Evolutionary conservation across 2,888 invertebrate species (phyloP).

Genomic region (Thera britannica): DNA sequence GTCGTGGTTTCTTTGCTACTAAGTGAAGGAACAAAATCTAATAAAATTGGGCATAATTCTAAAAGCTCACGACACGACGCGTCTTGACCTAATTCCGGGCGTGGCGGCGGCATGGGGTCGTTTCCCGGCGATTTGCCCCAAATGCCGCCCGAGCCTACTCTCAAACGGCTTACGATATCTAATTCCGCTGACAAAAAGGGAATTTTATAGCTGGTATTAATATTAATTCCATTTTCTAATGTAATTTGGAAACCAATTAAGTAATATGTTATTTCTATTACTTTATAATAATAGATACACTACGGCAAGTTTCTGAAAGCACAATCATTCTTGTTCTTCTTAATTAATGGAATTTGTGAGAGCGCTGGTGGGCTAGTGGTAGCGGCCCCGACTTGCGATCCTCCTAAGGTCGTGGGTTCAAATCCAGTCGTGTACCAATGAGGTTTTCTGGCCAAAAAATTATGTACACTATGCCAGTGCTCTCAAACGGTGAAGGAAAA

Average conservation of each 20-base stretch:
- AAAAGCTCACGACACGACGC: slow-evolving; percentile 56
- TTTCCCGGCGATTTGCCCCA: slow-evolving; percentile 68
- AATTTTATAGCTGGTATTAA: slow-evolving; percentile 48
- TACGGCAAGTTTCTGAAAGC: too few species aligned
- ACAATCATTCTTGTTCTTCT: too few species aligned
- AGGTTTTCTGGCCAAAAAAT: too few species aligned
- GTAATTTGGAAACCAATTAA: neutral
- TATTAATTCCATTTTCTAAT: slow-evolving; percentile 10
- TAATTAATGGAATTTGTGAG: too few species aligned
- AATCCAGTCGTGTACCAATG: too few species aligned
- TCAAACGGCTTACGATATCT: slow-evolving; percentile 59
- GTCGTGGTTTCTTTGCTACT: slow-evolving; percentile 4
- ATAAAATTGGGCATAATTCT: slow-evolving; percentile 57
- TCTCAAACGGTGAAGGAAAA: too few species aligned
- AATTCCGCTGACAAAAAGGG: slow-evolving; percentile 62
- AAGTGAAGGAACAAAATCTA: slow-evolving; percentile 46
- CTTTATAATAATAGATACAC: too few species aligned
- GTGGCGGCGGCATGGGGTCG: slow-evolving; percentile 50
- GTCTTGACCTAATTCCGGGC: slow-evolving; percentile 69
- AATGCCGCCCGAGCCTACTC: slow-evolving; percentile 54
- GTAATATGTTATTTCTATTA: too few species aligned
- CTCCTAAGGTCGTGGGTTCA: too few species aligned
- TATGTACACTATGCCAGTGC: too few species aligned
- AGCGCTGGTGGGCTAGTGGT: too few species aligned
- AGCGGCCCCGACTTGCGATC: too few species aligned